Evolutionary conservation across 2,797 vertebrate genomes (phyloP).

Genomic region (Zenarchopterus dispar): DNA sequence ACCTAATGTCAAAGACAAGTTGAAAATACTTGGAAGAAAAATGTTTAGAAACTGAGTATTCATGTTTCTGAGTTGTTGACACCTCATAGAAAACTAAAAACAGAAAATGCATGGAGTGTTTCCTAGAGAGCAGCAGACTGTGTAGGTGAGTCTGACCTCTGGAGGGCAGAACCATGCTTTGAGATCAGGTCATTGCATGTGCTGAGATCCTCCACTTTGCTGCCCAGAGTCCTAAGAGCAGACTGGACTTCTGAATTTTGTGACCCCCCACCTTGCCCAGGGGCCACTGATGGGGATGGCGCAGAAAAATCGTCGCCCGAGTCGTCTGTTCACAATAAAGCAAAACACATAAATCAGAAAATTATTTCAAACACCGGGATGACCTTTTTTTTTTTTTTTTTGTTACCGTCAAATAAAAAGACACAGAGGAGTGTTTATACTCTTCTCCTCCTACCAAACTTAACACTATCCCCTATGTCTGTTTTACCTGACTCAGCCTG

Average conservation of each 20-base stretch:
- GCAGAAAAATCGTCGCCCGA: constrained; percentile 91
- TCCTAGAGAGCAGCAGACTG: background rate
- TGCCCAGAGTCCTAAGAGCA: constrained; percentile 90
- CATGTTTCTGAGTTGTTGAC: too few relatives aligned
- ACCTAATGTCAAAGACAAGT: too few relatives aligned
- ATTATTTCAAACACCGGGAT: background rate
- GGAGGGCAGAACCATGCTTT: constrained; percentile 96
- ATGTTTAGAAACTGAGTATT: too few relatives aligned
- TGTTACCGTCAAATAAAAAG: too few relatives aligned
- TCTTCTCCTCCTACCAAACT: too few relatives aligned
- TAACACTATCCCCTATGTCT: background rate
- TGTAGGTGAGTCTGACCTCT: constrained; percentile 79
- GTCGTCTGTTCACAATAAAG: constrained; percentile 84
- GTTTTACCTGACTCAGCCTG: constrained; percentile 91
- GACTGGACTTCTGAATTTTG: constrained; percentile 95
- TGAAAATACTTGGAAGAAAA: too few relatives aligned
- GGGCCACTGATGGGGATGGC: constrained; percentile 74
- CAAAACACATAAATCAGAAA: background rate
- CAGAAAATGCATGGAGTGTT: too few relatives aligned
- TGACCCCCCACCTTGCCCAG: constrained; percentile 73
- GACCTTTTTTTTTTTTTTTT: too few relatives aligned
- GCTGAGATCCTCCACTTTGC: constrained; percentile 96
- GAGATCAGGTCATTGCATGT: constrained; percentile 97
- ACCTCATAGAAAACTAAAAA: too few relatives aligned
- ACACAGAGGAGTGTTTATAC: too few relatives aligned